Evolutionary conservation across 1,140 invertebrate species (phyloP), one percentile per base, ranked within the genome.

Genomic region (Drosophila ambigua): DNA sequence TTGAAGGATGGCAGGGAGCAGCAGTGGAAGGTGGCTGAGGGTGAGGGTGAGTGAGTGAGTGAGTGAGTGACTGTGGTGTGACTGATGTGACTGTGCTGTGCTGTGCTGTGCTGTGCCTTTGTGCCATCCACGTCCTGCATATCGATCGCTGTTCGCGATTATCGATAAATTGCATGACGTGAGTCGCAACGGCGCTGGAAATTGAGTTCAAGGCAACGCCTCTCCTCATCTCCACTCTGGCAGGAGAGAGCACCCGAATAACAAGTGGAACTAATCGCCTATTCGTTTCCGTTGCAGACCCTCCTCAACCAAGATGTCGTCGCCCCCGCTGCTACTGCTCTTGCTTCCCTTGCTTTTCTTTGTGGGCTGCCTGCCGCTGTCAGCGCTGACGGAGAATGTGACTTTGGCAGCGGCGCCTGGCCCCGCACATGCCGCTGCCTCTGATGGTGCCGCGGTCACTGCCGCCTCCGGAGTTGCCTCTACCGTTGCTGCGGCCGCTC

Each of bases 181-280:
- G 46, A 28, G n/a, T 58, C 46, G 45, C 26, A 35, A 48, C 57
- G 48, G 48, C 49, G 67, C 74, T 66, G 55, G 31, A 71, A 76
- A 83, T 83, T 84, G 62, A 83, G 79, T 83, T 83, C 79, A 83
- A 83, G 79, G 79, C 79, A 67, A 83, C 80, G 76, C 80, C 79
- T 83, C 74, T 24, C 15, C 16, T 9, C 49, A 45, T 16, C 8
- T 0, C 41, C 28, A 45, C 9, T 20, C 39, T 8, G 28, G 8
- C 6, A 8, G 8, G 7, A 31, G 31, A 35, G 31, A 35, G 35
- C 35, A 39, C 11, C 9, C 5, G 35, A 39, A 39, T 39, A 39
- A 39, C 35, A 39, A 39, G 11, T 39, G 11, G 11, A 39, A 39
- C 35, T 4, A 39, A 11, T 39, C 11, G 11, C 13, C 11, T 39